A percentile compares a stretch with the other conserved stretches of the same genome.
phyloP scores from a whole-genome alignment of 2,797 vertebrate genomes.

The Eremophila alpestris region DNA sequence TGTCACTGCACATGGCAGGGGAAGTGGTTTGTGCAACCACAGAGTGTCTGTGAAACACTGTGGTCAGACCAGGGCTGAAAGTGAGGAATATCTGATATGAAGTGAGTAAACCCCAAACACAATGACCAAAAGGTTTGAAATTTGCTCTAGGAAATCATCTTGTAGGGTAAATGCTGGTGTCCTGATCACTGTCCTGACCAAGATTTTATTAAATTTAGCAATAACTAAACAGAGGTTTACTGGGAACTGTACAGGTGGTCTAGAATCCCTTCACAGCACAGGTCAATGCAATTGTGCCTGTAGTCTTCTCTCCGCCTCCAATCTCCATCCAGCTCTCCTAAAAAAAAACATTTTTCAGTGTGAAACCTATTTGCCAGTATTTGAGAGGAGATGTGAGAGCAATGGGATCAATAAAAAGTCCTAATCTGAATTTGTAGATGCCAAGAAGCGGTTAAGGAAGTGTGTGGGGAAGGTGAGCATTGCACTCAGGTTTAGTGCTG shows the following conservation, averaged over 20 bases:
- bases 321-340: neutral
- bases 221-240: neutral
- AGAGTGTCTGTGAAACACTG: neutral
- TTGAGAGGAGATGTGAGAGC: neutral
- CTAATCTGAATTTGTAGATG: neutral
- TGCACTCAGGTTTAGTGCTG: neutral
- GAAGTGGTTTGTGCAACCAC: slow-evolving; percentile 51
- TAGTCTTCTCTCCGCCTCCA: neutral
- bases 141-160: neutral
- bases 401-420: neutral
- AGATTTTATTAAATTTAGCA: neutral
- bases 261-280: neutral
- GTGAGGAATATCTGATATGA: neutral
- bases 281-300: neutral
- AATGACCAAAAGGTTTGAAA: neutral
- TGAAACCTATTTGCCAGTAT: neutral
- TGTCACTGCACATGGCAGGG: slow-evolving; percentile 50
- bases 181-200: neutral
- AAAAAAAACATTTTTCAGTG: neutral
- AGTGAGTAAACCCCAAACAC: neutral
- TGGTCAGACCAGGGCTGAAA: neutral
- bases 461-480: neutral
- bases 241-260: neutral
- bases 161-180: neutral
- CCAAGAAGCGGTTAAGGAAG: neutral